Evolutionary conservation across 2,888 invertebrate genomes (phyloP), one percentile per base, ranked within the genome.

Genomic region (Thalpophila matura): DNA sequence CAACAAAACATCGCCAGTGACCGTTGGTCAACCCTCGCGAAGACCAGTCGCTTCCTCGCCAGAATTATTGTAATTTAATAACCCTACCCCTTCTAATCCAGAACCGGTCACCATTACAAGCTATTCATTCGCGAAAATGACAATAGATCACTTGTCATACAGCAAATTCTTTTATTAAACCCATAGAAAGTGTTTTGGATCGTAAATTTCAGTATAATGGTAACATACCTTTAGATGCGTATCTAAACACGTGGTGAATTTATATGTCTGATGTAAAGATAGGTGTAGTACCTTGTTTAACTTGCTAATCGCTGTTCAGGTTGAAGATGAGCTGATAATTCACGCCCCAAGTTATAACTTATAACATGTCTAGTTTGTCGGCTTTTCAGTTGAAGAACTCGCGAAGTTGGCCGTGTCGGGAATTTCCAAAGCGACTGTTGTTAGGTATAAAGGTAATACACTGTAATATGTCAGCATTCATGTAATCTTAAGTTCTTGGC

Each of bases 31-130:
- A 70, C 74, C 67, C 62, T 43, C 50, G 27, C 43, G 77, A 77
- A 74, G 77, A 59, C 70, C 79, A 81, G 77, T 82, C 82, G 82
- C 79, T 79, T 77, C 65, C 73, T 70, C 22, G 56, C 72, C 76
- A 83, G 82, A 91, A 88, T 92, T 91, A 94, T 91, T 87, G 93
- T 91, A 91, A 92, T 93, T 92, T 94, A 93, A 93, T 94, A 92
- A 90, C 89, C 88, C 82, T 62, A 85, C 80, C 81, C 74, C 61
- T 76, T 70, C 53, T 46, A 60, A 49, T 58, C 6, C 14, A 47
- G 22, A 79, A 85, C 89, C 83, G 78, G 83, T 83, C 70, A 54
- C 75, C 77, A 89, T 91, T 89, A 86, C 71, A 74, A 80, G 51
- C 79, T 79, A 90, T 90, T 91, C 91, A 89, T 77, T 89, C 83